phyloP scores from a whole-genome alignment of 2,797 vertebrate genomes.

The Philypnodon macrostomus region DNA sequence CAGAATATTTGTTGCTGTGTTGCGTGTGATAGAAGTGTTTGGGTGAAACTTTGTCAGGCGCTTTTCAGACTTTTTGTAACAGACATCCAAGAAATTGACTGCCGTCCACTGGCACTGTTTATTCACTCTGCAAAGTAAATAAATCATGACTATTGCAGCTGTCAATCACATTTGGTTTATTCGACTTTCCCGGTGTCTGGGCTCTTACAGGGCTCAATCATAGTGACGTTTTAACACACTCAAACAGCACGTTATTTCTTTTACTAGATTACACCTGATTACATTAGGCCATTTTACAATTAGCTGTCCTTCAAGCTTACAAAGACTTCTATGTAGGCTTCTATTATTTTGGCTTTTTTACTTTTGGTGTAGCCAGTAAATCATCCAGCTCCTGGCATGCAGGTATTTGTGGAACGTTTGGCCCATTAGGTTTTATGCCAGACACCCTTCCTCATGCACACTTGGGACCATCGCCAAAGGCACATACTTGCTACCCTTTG shows the following conservation, averaged over 20 bases:
- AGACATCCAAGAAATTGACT: slow-evolving; percentile 2
- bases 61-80: slow-evolving; percentile 12
- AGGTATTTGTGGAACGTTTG: too few relatives aligned
- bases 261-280: neutral
- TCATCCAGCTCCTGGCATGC: too few relatives aligned
- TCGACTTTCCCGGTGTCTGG: neutral
- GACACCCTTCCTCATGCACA: too few relatives aligned
- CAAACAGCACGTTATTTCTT: neutral
- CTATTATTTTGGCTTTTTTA: too few relatives aligned
- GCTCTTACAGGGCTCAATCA: slow-evolving; percentile 17
- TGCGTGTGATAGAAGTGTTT: slow-evolving; percentile 12
- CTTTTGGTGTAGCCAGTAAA: too few relatives aligned
- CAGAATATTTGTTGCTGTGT: slow-evolving; percentile 30
- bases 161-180: slow-evolving; percentile 21
- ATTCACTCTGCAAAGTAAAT: slow-evolving; percentile 10
- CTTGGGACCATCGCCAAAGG: too few relatives aligned
- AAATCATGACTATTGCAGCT: slow-evolving; percentile 30
- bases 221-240: slow-evolving; percentile 11
- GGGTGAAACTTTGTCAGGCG: slow-evolving; percentile 11
- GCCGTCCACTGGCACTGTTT: slow-evolving; percentile 1
- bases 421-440: too few relatives aligned
- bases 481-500: too few relatives aligned
- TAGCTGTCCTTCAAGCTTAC: too few relatives aligned
- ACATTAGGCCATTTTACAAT: neutral
- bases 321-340: too few relatives aligned